phyloP scores from a whole-genome alignment of 2,888 invertebrate species.

The Sisyra nigra region DNA sequence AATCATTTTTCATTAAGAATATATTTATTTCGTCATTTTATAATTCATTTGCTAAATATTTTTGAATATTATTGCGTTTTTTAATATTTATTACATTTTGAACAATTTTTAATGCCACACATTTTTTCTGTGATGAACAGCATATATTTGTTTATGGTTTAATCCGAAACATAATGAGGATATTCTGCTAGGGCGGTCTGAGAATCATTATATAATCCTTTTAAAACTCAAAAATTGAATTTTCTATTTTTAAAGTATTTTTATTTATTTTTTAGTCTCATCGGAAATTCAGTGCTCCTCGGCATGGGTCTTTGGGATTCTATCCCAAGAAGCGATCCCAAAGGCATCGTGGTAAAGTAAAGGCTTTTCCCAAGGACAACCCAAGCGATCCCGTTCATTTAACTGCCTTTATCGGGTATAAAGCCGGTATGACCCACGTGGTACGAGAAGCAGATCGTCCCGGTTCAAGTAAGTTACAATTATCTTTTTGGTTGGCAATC shows the following conservation, averaged over 20 bases:
- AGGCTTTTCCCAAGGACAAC: constrained; percentile 99
- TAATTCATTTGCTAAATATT: neutral
- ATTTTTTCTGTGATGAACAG: constrained; percentile 44
- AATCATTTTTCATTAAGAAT: neutral
- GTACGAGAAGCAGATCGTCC: constrained; percentile 97
- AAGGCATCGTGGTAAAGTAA: constrained; percentile 96
- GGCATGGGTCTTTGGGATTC: constrained; percentile 99
- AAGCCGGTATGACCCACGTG: constrained; percentile 99
- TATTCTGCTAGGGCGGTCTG: constrained; percentile 62
- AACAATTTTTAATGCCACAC: constrained; percentile 7
- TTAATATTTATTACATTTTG: too few relatives aligned
- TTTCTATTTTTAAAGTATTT: constrained; percentile 2
- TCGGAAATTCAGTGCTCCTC: constrained; percentile 98
- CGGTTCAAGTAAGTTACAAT: constrained; percentile 77
- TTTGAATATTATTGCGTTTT: too few relatives aligned
- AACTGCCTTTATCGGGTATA: constrained; percentile 95
- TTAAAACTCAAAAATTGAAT: constrained; percentile 6
- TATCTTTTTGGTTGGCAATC: constrained; percentile 9
- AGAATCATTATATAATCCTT: constrained; percentile 17
- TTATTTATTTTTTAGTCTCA: constrained; percentile 65
- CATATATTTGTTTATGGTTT: constrained; percentile 48
- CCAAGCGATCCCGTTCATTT: constrained; percentile 90
- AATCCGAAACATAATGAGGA: constrained; percentile 48
- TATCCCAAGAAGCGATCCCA: constrained; percentile 95
- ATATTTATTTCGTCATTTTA: neutral